Percentiles rank a stretch among this genome's conserved stretches.
These are phyloP conservation scores for Cydia splendana DNA, from an alignment of 1,140 invertebrate genomes.

Conservation along the genomic window DNA sequence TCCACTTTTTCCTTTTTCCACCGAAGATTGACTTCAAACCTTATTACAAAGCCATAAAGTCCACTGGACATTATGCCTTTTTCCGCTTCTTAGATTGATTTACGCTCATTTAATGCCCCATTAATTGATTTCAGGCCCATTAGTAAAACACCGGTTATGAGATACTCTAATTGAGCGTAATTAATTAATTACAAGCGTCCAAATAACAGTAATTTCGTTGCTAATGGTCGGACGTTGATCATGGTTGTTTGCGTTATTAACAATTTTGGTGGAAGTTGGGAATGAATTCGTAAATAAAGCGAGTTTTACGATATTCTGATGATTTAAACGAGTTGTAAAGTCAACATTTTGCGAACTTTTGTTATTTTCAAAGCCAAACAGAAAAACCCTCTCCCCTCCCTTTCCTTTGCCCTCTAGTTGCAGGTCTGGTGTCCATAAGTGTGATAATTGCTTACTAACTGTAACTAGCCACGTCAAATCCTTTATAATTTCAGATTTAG, in stretches of 20 bases:
- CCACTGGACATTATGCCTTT: background rate
- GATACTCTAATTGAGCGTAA: background rate
- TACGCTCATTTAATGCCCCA: background rate
- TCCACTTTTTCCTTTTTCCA: background rate
- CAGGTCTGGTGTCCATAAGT: too few relatives aligned
- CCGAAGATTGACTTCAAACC: background rate
- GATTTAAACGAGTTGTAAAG: too few relatives aligned
- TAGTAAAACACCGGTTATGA: slow-evolving; percentile 7
- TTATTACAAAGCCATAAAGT: background rate
- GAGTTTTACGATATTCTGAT: background rate
- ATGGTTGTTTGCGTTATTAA: background rate
- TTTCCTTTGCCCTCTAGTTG: too few relatives aligned
- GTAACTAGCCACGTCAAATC: too few relatives aligned
- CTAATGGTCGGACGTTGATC: slow-evolving; percentile 1
- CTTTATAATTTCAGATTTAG: too few relatives aligned
- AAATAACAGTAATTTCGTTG: background rate
- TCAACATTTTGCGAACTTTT: too few relatives aligned
- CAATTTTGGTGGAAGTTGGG: background rate
- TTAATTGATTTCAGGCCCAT: slow-evolving; percentile 28
- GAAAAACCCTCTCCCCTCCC: too few relatives aligned
- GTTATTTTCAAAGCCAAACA: too few relatives aligned
- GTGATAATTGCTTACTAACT: too few relatives aligned
- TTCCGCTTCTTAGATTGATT: background rate
- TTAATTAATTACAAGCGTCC: background rate
- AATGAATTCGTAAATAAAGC: background rate